phyloP scores from a whole-genome alignment of 2,888 invertebrate genomes.

The Nyleta sp. region DNA sequence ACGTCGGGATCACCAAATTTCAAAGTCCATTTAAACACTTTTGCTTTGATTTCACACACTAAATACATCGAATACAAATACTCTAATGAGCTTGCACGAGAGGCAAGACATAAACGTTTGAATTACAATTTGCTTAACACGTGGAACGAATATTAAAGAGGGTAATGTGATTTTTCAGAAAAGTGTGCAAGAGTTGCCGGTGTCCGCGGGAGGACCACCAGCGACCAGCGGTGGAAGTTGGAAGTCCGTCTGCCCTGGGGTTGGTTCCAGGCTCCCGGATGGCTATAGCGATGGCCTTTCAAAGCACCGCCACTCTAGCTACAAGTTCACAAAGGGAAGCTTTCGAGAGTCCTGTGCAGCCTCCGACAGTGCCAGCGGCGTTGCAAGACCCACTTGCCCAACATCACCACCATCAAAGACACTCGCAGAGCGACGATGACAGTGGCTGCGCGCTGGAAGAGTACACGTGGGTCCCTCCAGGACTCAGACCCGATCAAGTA shows the following conservation, averaged over 20 bases:
- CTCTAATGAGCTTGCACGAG: too few species aligned
- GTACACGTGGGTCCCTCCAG: constrained; percentile 99
- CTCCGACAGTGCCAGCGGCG: constrained; percentile 72
- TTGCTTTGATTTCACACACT: too few species aligned
- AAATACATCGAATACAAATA: too few species aligned
- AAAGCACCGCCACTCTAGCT: constrained; percentile 80
- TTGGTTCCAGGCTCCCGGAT: constrained; percentile 76
- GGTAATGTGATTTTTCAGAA: too few species aligned
- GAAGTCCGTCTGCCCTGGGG: constrained; percentile 75
- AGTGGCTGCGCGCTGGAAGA: constrained; percentile 99
- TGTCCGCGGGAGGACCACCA: constrained; percentile 84
- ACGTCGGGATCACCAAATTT: too few species aligned
- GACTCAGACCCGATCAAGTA: constrained; percentile 98
- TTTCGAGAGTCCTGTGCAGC: constrained; percentile 79
- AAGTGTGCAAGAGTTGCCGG: constrained; percentile 93
- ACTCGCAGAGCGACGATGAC: constrained; percentile 98
- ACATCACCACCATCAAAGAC: constrained; percentile 88
- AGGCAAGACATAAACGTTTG: too few species aligned
- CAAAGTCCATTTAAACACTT: too few species aligned
- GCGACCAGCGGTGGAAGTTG: constrained; percentile 74
- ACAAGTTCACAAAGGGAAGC: constrained; percentile 80
- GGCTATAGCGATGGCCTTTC: constrained; percentile 80
- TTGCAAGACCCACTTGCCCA: constrained; percentile 78
- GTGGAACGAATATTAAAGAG: too few species aligned
- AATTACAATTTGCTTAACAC: too few species aligned